Conservation (phyloP, 2,888 invertebrate genomes). For the Drosophila quinaria region DNA sequence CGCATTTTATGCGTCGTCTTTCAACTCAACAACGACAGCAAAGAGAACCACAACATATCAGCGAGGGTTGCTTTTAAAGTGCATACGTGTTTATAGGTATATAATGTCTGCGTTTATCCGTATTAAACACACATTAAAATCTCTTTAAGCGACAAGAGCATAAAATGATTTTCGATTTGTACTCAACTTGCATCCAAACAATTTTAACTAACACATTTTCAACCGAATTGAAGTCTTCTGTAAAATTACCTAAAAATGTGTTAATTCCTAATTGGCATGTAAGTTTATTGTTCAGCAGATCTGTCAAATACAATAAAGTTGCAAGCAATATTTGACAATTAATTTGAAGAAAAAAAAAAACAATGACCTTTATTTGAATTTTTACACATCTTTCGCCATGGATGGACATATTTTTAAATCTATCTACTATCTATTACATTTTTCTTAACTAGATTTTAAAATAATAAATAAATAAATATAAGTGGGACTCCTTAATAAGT, state of each 20-base stretch:
- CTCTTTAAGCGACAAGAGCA: background rate
- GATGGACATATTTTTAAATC: too few relatives aligned
- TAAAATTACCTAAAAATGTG: background rate
- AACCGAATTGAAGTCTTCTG: background rate
- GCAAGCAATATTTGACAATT: too few relatives aligned
- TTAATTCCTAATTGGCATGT: background rate
- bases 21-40: slow-evolving; percentile 14
- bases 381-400: too few relatives aligned
- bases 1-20: slow-evolving; percentile 65
- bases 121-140: background rate
- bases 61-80: background rate
- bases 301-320: too few relatives aligned
- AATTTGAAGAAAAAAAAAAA: too few relatives aligned
- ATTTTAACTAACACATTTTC: background rate
- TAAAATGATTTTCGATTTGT: background rate
- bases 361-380: too few relatives aligned
- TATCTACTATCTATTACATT: too few relatives aligned
- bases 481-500: too few relatives aligned
- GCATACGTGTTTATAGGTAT: background rate
- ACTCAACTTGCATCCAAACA: background rate
- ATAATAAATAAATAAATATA: too few relatives aligned
- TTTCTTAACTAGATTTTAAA: too few relatives aligned
- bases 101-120: background rate
- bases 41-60: slow-evolving; percentile 1
- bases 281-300: too few relatives aligned